These are phyloP conservation scores for Parascotia fuliginaria DNA, from an alignment of 2,888 invertebrate species.

Conservation along the genomic window DNA sequence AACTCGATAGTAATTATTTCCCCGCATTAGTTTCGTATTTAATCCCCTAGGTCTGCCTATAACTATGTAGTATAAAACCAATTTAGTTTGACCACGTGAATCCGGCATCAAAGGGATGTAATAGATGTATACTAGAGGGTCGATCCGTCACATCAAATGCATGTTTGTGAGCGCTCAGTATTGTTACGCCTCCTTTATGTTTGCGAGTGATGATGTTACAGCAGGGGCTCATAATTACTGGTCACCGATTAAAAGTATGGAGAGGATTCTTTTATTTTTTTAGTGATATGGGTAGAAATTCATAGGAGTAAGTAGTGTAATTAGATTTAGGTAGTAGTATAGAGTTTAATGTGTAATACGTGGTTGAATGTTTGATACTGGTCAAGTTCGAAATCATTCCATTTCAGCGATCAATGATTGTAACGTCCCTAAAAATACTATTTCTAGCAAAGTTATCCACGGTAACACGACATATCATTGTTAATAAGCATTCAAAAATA, in stretches of 20 bases:
- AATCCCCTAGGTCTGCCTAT: not conserved
- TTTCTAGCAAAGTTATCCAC: not conserved
- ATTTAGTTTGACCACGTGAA: conserved; percentile 3
- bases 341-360: too few species aligned
- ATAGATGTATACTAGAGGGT: too few species aligned
- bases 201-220: not conserved
- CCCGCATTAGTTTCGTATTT: not conserved
- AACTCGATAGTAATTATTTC: not conserved
- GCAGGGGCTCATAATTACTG: not conserved
- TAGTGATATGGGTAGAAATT: too few species aligned
- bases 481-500: not conserved
- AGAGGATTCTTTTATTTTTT: not conserved
- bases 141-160: not conserved
- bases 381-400: too few species aligned
- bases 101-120: not conserved
- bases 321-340: too few species aligned
- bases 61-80: not conserved
- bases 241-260: not conserved
- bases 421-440: not conserved
- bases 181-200: not conserved
- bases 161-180: not conserved
- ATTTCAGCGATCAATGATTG: too few species aligned
- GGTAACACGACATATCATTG: not conserved
- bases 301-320: too few species aligned
- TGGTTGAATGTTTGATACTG: too few species aligned